Conservation (phyloP, 1,140 invertebrate species). For the Ridgeia piscesae region DNA sequence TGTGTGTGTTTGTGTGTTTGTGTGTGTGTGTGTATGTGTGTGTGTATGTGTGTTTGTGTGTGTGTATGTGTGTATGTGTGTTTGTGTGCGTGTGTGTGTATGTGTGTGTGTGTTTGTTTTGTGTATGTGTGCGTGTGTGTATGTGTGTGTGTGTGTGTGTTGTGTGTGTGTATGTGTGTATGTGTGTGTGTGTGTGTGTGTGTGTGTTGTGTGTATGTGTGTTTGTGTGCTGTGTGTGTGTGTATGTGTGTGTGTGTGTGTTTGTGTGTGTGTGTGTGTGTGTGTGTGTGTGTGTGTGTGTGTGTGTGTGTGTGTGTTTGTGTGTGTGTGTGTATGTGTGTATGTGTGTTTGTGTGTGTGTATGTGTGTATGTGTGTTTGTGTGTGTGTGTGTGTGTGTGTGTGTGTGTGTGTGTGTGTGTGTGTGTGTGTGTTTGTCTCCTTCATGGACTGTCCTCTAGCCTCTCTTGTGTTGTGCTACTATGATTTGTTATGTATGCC, state of each 20-base stretch:
- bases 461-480: background rate
- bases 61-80: background rate
- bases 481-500: background rate
- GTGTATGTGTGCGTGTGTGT: background rate
- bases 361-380: background rate
- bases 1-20: background rate
- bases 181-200: too few relatives aligned
- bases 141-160: background rate
- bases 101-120: background rate
- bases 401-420: background rate
- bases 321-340: background rate
- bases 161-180: too few relatives aligned
- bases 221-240: background rate
- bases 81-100: background rate
- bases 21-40: background rate
- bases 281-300: background rate
- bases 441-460: background rate
- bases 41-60: background rate
- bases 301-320: background rate
- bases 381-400: background rate
- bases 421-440: background rate
- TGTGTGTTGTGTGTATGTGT: too few relatives aligned
- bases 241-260: too few relatives aligned
- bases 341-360: background rate
- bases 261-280: too few relatives aligned